These are phyloP conservation scores for Cryptoblepharus egeriae DNA, from an alignment of 2,797 vertebrate species.

Conservation along the genomic window DNA sequence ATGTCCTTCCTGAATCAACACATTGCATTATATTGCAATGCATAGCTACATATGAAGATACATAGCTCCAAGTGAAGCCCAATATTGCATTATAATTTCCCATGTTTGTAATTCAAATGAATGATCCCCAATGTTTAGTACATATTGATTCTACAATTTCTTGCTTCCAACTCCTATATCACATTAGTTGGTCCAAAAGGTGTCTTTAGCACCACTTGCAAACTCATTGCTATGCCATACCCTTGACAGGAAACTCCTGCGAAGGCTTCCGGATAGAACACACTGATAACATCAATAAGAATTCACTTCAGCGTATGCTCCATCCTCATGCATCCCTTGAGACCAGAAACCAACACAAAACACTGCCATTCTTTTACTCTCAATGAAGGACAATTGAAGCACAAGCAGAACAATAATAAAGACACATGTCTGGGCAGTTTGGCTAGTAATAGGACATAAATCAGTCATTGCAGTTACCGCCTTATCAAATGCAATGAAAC, in stretches of 20 bases:
- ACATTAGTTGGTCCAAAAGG: background rate
- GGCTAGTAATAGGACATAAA: background rate
- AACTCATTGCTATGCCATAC: constrained; percentile 19
- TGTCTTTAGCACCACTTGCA: background rate
- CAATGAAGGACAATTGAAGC: constrained; percentile 29
- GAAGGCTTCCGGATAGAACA: constrained; percentile 25
- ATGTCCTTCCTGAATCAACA: no score
- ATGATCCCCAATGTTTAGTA: background rate
- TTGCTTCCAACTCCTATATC: background rate
- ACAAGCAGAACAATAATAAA: constrained; percentile 31
- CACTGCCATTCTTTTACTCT: constrained; percentile 35
- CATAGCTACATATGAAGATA: no score
- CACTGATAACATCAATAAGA: constrained; percentile 47
- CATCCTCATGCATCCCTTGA: background rate
- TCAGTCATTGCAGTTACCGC: constrained; percentile 3
- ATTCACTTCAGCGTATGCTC: background rate
- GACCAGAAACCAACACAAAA: constrained; percentile 39
- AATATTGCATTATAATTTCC: background rate
- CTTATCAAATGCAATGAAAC: constrained; percentile 17
- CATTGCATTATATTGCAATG: no score
- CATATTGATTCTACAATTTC: background rate
- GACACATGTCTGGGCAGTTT: constrained; percentile 18
- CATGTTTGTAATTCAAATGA: background rate
- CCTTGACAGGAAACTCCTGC: constrained; percentile 52
- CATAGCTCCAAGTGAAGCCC: background rate